These are phyloP conservation scores for Oceanodroma leucorhoa DNA, from an alignment of 2,797 vertebrate genomes.

Conservation along the genomic window DNA sequence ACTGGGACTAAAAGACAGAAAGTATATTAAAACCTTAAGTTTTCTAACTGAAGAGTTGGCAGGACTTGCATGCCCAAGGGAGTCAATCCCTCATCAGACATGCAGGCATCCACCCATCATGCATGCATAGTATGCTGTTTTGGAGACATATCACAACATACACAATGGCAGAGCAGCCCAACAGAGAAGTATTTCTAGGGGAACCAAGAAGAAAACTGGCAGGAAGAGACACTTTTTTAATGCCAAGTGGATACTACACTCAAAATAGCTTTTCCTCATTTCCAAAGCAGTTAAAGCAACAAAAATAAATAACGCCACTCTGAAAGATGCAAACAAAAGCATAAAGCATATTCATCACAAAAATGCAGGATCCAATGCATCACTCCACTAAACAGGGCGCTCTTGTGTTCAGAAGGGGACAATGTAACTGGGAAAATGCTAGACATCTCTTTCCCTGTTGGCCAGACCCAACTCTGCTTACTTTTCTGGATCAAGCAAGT, in stretches of 20 bases:
- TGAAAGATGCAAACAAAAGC: constrained; percentile 21
- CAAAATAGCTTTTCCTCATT: constrained; percentile 31
- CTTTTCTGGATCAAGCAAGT: not conserved
- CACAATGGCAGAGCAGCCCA: not conserved
- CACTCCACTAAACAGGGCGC: not conserved
- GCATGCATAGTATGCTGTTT: not conserved
- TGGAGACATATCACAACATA: not conserved
- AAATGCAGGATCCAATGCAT: not conserved
- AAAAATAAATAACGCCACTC: not conserved
- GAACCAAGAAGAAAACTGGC: not conserved
- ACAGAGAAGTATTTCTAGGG: not conserved
- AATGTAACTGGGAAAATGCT: not conserved
- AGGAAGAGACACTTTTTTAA: not conserved
- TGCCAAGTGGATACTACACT: not conserved
- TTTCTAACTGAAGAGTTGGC: constrained; percentile 22
- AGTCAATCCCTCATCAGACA: constrained; percentile 13
- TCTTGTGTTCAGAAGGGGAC: not conserved
- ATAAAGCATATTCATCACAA: not conserved
- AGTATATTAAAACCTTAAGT: constrained; percentile 21
- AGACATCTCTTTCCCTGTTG: not conserved
- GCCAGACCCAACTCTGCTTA: not conserved
- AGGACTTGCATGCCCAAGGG: not conserved
- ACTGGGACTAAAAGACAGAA: not conserved
- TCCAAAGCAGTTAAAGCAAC: constrained; percentile 5
- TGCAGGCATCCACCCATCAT: constrained; percentile 2